Evolutionary conservation across 2,888 invertebrate genomes (phyloP), one percentile per base, ranked within the genome.

Genomic region (Drymonia ruficornis): DNA sequence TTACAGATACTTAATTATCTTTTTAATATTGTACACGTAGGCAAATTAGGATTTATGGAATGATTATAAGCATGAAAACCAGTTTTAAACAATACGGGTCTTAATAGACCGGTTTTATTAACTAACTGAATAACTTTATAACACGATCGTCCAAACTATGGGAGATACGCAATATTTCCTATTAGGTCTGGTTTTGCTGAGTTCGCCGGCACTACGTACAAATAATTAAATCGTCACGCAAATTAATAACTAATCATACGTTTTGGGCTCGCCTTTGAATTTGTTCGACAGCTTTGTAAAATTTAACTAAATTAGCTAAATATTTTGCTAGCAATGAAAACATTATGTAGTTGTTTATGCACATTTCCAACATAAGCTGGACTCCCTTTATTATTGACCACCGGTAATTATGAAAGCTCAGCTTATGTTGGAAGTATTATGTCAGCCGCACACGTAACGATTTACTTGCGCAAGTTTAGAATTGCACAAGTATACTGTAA

Each of bases 1-100:
- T 56, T 52, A 63, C 45, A 56, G 61, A 58, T 52, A 49, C 60
- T 67, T 72, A 54, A 73, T 65, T 65, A 53, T 62, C 52, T 59
- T 36, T n/a, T 4, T 36, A 13, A 5, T n/a, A n/a, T 36, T 36
- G 36, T 36, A 36, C n/a, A 36, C 36, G 13, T n/a, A 36, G 11
- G 36, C 36, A 36, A n/a, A n/a, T 36, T 36, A 23, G 36, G 3
- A 11, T 1, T 36, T 36, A 11, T n/a, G 36, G 36, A 36, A 36
- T 36, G 36, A 36, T 36, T 31, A 11, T n/a, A n/a, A 36, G 36
- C n/a, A 7, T 36, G 11, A 7, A 11, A 11, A 36, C 36, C 3
- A n/a, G n/a, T 7, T 1, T 9, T n/a, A 36, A 36, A 1, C 36
- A 36, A 36, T 11, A 12, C 36, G 5, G 3, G 36, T 36, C 36